Conservation (phyloP, 2,113 vertebrate genomes). For the Hippocampus mohnikei region DNA sequence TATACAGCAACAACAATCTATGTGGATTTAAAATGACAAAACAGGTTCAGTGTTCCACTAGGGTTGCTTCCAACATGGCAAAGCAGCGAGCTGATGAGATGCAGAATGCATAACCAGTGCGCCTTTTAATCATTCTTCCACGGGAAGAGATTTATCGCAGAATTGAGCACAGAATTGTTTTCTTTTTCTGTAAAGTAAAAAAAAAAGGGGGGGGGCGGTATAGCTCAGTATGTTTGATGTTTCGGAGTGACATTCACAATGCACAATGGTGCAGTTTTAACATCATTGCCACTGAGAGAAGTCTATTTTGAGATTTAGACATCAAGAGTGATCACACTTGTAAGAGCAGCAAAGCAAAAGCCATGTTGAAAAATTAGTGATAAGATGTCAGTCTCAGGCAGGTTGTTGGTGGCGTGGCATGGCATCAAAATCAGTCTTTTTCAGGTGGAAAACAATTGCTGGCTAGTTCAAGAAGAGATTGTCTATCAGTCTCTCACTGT, state of each 20-base stretch:
- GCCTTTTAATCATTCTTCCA: conserved; percentile 65
- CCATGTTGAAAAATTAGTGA: not conserved
- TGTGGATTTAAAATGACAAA: not conserved
- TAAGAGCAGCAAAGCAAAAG: conserved; percentile 1
- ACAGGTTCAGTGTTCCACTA: not conserved
- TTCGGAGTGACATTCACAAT: not conserved
- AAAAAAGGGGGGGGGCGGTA: not conserved
- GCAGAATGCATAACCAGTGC: conserved; percentile 16
- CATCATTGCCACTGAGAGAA: not conserved
- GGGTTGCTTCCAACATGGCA: not conserved
- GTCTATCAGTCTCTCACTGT: not conserved
- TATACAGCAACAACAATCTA: not conserved
- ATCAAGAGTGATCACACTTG: not conserved
- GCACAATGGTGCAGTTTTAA: not conserved
- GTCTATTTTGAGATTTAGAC: not conserved
- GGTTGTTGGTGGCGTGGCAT: too few species aligned
- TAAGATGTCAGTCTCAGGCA: not conserved
- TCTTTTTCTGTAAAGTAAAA: not conserved
- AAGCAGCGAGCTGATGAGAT: conserved; percentile 23
- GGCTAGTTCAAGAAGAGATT: not conserved
- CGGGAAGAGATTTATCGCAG: conserved; percentile 62
- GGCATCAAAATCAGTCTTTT: too few species aligned
- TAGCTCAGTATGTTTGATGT: not conserved
- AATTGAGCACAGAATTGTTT: not conserved
- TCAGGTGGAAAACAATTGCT: not conserved